Percentiles rank a stretch among this genome's conserved stretches.
These are phyloP conservation scores for Arenaria interpres DNA, from an alignment of 2,113 vertebrate genomes.

Conservation along the genomic window DNA sequence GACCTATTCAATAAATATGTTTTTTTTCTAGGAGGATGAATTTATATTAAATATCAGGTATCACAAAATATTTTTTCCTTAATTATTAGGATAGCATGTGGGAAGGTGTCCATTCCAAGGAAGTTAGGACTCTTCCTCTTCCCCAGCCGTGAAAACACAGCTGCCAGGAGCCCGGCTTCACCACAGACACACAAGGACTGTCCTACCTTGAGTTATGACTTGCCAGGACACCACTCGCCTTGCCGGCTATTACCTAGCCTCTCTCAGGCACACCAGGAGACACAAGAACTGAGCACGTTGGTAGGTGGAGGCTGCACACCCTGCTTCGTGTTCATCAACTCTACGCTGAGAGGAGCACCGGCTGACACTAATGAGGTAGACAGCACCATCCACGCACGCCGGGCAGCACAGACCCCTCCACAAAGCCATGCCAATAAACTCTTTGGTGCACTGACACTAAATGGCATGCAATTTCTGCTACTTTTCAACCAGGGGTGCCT, in stretches of 20 bases:
- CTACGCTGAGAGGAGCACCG: not conserved
- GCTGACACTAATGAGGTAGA: not conserved
- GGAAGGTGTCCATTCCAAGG: not conserved
- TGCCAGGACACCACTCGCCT: not conserved
- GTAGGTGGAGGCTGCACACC: not conserved
- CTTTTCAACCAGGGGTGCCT: not conserved
- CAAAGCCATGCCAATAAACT: rapidly evolving
- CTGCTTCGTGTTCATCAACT: rapidly evolving
- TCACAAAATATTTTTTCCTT: not conserved
- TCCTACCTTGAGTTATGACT: not conserved
- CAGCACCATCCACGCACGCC: not conserved
- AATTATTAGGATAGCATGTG: not conserved
- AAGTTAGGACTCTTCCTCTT: rapidly evolving
- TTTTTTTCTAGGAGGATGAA: not conserved
- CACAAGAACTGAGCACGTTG: not conserved
- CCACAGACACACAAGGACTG: not conserved
- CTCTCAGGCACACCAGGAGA: not conserved
- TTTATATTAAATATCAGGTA: not conserved
- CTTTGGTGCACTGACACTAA: not conserved
- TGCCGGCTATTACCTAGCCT: too few relatives aligned
- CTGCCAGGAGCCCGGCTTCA: not conserved
- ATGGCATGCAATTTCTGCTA: not conserved
- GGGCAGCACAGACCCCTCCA: not conserved
- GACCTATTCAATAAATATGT: not conserved
- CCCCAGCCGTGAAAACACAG: not conserved